Evolutionary conservation across 2,888 invertebrate species (phyloP), one percentile per base, ranked within the genome.

Genomic region (Byasa hedistus): DNA sequence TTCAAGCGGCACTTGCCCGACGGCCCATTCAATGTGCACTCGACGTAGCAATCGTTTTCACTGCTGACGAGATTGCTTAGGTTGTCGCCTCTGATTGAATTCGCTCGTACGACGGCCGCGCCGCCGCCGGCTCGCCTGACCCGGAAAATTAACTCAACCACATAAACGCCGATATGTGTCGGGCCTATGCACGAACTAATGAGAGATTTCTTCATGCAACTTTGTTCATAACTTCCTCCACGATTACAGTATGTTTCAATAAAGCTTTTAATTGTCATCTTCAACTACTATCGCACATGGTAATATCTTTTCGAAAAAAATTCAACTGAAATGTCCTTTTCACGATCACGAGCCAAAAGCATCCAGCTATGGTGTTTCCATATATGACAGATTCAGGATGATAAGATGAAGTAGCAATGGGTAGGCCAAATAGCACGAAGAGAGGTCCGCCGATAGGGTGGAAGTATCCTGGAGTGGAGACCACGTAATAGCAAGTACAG

Each of bases 71-170:
- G 87, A 89, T 89, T 89, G 86, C 84, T 89, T 84, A 82, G 84
- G 82, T 87, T 84, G 87, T 87, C 84, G 85, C 84, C 84, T 84
- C 82, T 89, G 90, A 90, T 89, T 88, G 87, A 89, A 86, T 89
- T 86, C 85, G 85, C 80, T 79, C 77, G 76, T 79, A 75, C 74
- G 76, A 72, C 74, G 74, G 74, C 74, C 70, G 21, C 64, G 60
- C 66, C 63, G 57, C 32, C 72, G 73, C 73, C 73, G 73, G 76
- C 71, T 75, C 70, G 80, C 73, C 76, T 79, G 82, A 82, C 82
- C 82, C 82, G 82, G 82, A 83, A 86, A 86, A 87, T 87, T 87
- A 86, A 84, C 85, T 82, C 79, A 74, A 78, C 79, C 79, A 81
- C 83, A 85, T 84, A 86, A 84, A 84, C 81, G 81, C 79, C 79